Percentiles rank a stretch among this genome's conserved stretches.
Conservation (phyloP, 1,140 invertebrate species). For the Callitettix versicolor region DNA sequence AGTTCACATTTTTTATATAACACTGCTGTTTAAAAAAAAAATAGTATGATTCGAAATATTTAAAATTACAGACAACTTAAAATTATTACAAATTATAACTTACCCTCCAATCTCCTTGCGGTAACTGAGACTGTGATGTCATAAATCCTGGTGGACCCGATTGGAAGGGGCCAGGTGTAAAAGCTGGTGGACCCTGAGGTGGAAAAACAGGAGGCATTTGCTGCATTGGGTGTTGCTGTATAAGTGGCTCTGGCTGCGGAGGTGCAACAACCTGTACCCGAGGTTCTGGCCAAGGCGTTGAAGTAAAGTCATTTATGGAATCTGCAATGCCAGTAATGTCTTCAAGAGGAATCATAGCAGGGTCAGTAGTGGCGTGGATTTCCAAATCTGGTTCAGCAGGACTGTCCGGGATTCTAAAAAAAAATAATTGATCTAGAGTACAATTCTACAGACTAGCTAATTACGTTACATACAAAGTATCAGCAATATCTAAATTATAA, state of each 20-base stretch:
- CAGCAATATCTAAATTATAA: too few relatives aligned
- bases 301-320: slow-evolving; percentile 62
- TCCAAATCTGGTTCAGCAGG: slow-evolving; percentile 77
- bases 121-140: background rate
- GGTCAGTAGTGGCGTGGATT: slow-evolving; percentile 58
- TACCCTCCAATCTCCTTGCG: background rate
- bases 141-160: background rate
- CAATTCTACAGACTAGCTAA: background rate
- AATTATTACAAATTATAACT: background rate
- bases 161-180: background rate
- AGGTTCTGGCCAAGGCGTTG: slow-evolving; percentile 69
- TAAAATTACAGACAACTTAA: too few relatives aligned
- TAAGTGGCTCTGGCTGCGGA: slow-evolving; percentile 34
- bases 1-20: too few relatives aligned
- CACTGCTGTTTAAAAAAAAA: too few relatives aligned
- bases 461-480: background rate
- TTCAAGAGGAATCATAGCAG: slow-evolving; percentile 75
- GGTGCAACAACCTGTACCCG: slow-evolving; percentile 37
- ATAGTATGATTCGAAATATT: too few relatives aligned
- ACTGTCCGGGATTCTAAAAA: slow-evolving; percentile 63
- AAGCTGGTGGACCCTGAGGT: background rate
- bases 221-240: background rate
- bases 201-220: background rate
- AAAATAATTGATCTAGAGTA: slow-evolving; percentile 12
- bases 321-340: slow-evolving; percentile 72